Percentiles rank a stretch among this genome's conserved stretches.
Conservation (phyloP, 2,797 vertebrate genomes). For the Crocodylus rhombifer region DNA sequence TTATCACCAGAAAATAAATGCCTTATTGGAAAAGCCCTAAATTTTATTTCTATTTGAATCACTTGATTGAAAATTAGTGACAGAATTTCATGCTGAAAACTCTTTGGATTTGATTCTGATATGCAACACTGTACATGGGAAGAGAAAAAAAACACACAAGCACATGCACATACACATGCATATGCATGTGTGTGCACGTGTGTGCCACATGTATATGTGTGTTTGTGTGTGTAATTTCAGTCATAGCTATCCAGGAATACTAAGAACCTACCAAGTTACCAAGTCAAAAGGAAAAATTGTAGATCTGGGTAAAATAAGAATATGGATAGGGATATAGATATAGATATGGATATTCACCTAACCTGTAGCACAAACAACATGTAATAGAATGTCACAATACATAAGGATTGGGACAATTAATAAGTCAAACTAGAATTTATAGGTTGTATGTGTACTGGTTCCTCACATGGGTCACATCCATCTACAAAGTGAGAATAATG, state of each 20-base stretch:
- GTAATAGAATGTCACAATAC: not conserved
- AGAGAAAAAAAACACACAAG: too few relatives aligned
- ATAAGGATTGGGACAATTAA: fast-evolving
- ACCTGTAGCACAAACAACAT: too few relatives aligned
- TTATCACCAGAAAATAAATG: not conserved
- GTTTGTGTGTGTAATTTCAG: not conserved
- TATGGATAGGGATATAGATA: not conserved
- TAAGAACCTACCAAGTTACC: not conserved
- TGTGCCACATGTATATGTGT: too few relatives aligned
- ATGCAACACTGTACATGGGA: not conserved
- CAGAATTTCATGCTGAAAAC: not conserved
- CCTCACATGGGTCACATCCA: fast-evolving
- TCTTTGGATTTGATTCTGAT: not conserved
- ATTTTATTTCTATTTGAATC: not conserved
- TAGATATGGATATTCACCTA: too few relatives aligned
- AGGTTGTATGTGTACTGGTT: not conserved
- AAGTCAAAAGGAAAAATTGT: not conserved
- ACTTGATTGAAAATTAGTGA: not conserved
- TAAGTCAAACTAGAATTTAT: fast-evolving
- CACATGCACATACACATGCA: too few relatives aligned
- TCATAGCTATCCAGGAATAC: not conserved
- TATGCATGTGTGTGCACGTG: not conserved
- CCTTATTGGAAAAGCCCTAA: not conserved
- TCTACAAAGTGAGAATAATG: not conserved
- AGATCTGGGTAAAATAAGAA: not conserved